A percentile compares a stretch with the other conserved stretches of the same genome.
These are phyloP conservation scores for Spinus pinus DNA, from an alignment of 2,797 vertebrate genomes.

Conservation along the genomic window DNA sequence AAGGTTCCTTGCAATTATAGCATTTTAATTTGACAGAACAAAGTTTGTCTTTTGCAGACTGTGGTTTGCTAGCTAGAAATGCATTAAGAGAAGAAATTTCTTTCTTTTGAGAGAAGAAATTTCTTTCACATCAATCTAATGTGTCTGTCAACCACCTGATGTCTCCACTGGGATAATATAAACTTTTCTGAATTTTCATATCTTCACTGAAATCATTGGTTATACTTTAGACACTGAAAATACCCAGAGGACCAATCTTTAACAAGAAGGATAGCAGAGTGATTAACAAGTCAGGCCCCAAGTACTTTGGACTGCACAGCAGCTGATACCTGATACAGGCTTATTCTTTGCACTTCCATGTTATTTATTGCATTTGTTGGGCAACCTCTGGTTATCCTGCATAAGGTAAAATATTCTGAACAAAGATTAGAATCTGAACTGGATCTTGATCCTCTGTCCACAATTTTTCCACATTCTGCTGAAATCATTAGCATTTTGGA, in stretches of 20 bases:
- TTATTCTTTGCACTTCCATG: background rate
- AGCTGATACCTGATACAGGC: background rate
- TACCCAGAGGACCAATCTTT: background rate
- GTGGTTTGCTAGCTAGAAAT: background rate
- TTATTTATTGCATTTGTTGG: background rate
- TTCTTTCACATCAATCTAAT: background rate
- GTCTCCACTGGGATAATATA: background rate
- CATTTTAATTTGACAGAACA: background rate
- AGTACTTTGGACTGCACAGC: background rate
- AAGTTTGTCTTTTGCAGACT: constrained; percentile 4
- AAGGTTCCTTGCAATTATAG: background rate
- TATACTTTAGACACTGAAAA: background rate
- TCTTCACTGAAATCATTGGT: background rate
- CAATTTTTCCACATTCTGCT: background rate
- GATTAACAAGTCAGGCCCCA: background rate
- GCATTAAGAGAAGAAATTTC: background rate
- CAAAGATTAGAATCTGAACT: background rate
- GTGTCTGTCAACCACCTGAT: background rate
- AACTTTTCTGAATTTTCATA: background rate
- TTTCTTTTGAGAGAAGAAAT: background rate
- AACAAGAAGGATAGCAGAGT: background rate
- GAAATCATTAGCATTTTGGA: background rate
- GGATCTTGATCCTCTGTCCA: background rate
- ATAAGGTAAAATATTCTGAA: background rate
- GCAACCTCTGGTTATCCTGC: background rate